These are phyloP conservation scores for Cephus pygmeus DNA, from an alignment of 2,888 invertebrate genomes.

Conservation along the genomic window DNA sequence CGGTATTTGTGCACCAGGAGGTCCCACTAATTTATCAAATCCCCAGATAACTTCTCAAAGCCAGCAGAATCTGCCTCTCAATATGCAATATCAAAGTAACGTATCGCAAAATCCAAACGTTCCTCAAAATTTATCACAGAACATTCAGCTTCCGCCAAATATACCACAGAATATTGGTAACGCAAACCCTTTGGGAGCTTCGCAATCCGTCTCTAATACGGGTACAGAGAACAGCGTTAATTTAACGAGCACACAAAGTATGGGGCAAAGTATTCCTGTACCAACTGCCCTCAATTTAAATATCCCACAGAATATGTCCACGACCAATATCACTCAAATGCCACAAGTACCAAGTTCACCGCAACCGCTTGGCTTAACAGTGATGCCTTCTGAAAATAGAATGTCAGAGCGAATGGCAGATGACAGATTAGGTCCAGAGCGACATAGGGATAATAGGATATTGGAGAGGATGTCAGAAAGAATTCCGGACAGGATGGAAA, in stretches of 20 bases:
- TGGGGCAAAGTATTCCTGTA: conserved; percentile 42
- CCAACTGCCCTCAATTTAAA: conserved; percentile 58
- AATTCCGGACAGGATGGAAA: conserved; percentile 37
- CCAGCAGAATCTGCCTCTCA: conserved; percentile 51
- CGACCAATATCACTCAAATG: conserved; percentile 52
- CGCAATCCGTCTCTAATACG: conserved; percentile 26
- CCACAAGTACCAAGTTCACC: conserved; percentile 55
- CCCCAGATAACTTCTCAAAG: conserved; percentile 49
- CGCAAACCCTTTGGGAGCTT: conserved; percentile 14
- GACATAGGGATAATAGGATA: conserved; percentile 41
- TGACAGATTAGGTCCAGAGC: conserved; percentile 19
- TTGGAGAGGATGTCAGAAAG: conserved; percentile 48
- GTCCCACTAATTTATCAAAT: conserved; percentile 31
- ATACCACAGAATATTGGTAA: conserved; percentile 29
- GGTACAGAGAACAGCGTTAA: conserved; percentile 22
- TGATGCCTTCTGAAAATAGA: conserved; percentile 48
- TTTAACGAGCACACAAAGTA: conserved; percentile 35
- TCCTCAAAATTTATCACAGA: conserved; percentile 60
- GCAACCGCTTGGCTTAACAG: conserved; percentile 57
- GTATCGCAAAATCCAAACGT: conserved; percentile 55
- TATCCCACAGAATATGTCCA: conserved; percentile 58
- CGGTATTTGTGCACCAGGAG: conserved; percentile 33
- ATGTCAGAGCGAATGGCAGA: conserved; percentile 15
- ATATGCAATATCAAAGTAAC: conserved; percentile 56
- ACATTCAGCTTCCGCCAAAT: conserved; percentile 45